Base-by-base conservation (phyloP, 2,888 invertebrate species). In the Germaria angustata region DNA sequence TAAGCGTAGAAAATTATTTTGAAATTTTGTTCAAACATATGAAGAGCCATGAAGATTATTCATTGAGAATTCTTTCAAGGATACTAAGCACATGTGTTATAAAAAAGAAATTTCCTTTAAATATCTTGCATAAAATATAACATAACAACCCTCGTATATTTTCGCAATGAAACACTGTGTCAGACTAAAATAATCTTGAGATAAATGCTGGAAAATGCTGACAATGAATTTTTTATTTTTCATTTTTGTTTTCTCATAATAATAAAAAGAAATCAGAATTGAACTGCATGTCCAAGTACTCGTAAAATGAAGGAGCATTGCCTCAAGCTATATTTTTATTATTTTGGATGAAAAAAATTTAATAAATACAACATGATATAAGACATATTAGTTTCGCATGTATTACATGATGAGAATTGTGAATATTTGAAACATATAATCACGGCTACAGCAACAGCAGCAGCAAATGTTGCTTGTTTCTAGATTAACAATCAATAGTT, bases 371-470 rank as follows among this genome's bases (percentile, higher is more conserved):
- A 71, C 55, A 46, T 61, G 4, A 46, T 61, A 49, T 69, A 57
- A 80, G 59, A 77, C 11, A 41, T 65, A 78, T 81, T 81, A 81
- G 73, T 73, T 78, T 81, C 73, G 78, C 73, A 73, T 81, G 77
- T 73, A 36, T 53, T 46, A 71, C 36, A 73, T 69, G 69, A 75
- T 78, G 73, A 44, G 78, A 75, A 81, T 57, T 55, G 13, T 20
- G 20, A 36, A 73, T 46, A 68, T 63, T 61, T 49, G 55, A 44
- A 71, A 59, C 36, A 41, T 57, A 46, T 78, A 69, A 65, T 75
- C 28, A 69, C 51, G 11, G 61, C 15, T 61, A 32, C 22, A 55
- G 46, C 44, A 77, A 63, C 34, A 53, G 22, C 32, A 68, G 13
- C 32, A 34, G 1, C 17, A 59, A 36, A 61, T 28, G 39, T 51